Evolutionary conservation across 2,113 vertebrate species (phyloP).

Genomic region (Triplophysa siluroides): DNA sequence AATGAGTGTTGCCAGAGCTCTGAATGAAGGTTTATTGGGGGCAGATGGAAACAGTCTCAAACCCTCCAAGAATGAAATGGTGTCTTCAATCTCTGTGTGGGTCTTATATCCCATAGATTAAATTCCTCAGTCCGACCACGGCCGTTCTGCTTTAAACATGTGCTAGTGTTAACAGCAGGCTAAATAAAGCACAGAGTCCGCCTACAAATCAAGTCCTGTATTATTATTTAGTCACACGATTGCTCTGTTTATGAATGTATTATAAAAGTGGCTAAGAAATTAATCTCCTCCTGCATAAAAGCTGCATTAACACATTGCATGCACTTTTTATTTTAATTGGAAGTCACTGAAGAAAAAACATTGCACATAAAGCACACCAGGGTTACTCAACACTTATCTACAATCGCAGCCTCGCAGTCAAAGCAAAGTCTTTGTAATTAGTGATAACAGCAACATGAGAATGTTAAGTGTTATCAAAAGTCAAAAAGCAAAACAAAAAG

Average conservation of each 20-base stretch:
- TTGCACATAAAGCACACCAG: conserved; percentile 9
- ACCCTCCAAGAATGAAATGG: background rate
- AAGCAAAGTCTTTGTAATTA: conserved; percentile 26
- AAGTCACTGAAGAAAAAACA: background rate
- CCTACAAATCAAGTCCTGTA: background rate
- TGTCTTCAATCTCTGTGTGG: background rate
- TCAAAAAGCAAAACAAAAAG: background rate
- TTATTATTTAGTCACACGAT: conserved; percentile 10
- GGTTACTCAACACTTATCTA: conserved; percentile 30
- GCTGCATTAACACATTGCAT: background rate
- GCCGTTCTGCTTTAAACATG: conserved; percentile 15
- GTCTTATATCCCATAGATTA: conserved; percentile 20
- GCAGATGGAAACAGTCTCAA: background rate
- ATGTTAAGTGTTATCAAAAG: conserved; percentile 13
- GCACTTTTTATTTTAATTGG: background rate
- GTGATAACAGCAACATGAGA: conserved; percentile 4
- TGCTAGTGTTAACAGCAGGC: conserved; percentile 9
- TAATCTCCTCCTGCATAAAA: background rate
- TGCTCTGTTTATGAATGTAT: conserved; percentile 15
- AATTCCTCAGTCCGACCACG: conserved; percentile 5
- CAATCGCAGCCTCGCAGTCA: conserved; percentile 7
- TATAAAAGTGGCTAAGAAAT: background rate
- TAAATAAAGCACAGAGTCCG: conserved; percentile 31
- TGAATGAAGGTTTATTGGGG: conserved; percentile 29
- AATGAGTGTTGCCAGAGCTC: conserved; percentile 49